These are phyloP conservation scores for Sycophila sp. DNA, from an alignment of 1,140 invertebrate species.

Conservation along the genomic window DNA sequence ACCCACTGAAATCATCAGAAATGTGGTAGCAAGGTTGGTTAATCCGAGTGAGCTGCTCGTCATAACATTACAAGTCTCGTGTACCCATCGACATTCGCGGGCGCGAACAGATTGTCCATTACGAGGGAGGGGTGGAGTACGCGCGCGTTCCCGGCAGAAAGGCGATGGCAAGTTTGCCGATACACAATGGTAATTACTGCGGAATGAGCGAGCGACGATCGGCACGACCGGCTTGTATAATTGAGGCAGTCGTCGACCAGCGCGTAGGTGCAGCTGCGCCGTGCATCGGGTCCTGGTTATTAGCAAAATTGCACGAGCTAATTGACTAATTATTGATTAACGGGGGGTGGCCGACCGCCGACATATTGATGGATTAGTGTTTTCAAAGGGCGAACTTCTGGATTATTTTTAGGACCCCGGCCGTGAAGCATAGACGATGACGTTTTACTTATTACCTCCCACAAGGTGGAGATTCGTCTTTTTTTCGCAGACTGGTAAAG, in stretches of 20 bases:
- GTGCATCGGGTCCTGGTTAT: constrained; percentile 42
- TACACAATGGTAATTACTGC: constrained; percentile 50
- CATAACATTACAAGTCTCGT: not conserved
- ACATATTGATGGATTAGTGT: constrained; percentile 55
- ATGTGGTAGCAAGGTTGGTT: too few species aligned
- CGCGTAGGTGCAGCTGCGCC: constrained; percentile 38
- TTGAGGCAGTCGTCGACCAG: constrained; percentile 38
- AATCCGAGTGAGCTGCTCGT: not conserved
- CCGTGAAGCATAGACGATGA: too few species aligned
- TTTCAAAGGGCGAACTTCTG: constrained; percentile 44
- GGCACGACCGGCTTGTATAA: constrained; percentile 30
- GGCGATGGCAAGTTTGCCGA: constrained; percentile 46
- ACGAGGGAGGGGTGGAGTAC: too few species aligned
- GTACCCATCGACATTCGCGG: not conserved
- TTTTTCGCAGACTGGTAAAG: too few species aligned
- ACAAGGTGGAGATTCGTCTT: too few species aligned
- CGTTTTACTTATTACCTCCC: too few species aligned
- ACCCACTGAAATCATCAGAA: too few species aligned
- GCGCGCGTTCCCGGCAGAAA: too few species aligned
- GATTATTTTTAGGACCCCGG: not conserved
- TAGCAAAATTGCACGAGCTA: constrained; percentile 58
- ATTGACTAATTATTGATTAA: constrained; percentile 62
- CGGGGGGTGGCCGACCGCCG: constrained; percentile 40
- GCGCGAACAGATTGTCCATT: too few species aligned
- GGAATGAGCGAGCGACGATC: constrained; percentile 17